Evolutionary conservation across 1,140 invertebrate genomes (phyloP).

Genomic region (Caenorhabditis briggsae): DNA sequence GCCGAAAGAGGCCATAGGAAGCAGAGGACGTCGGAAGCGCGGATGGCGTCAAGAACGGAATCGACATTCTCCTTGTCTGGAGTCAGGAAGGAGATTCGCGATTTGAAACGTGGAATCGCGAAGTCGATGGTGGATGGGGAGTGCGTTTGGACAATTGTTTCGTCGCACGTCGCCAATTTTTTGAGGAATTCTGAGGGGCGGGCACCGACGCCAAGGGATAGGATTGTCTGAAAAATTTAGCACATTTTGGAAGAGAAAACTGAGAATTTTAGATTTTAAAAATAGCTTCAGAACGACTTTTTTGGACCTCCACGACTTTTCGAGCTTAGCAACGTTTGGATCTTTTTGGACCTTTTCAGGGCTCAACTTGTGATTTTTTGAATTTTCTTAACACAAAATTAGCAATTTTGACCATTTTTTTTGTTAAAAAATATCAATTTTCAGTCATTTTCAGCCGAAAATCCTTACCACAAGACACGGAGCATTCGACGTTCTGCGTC

Average conservation of each 20-base stretch:
- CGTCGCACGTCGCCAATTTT: conserved; percentile 49
- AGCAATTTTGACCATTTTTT: neutral
- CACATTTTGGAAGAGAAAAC: neutral
- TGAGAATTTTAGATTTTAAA: neutral
- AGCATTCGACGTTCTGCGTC: conserved; percentile 29
- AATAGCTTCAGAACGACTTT: too few relatives aligned
- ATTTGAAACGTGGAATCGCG: conserved; percentile 60
- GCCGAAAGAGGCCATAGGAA: conserved; percentile 59
- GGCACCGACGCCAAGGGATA: conserved; percentile 29
- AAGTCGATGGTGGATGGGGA: conserved; percentile 56
- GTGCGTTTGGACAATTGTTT: conserved; percentile 32
- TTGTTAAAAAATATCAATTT: neutral
- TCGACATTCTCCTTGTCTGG: conserved; percentile 42
- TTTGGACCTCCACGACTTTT: too few relatives aligned
- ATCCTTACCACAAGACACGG: conserved; percentile 3
- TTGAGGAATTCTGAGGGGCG: conserved; percentile 47
- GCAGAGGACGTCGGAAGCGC: conserved; percentile 50
- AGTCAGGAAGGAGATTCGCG: conserved; percentile 53
- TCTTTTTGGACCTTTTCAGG: too few relatives aligned
- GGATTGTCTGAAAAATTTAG: conserved; percentile 49
- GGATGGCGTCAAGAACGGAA: conserved; percentile 58
- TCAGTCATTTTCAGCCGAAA: neutral
- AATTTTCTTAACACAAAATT: neutral
- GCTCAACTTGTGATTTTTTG: too few relatives aligned
- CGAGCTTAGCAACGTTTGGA: too few relatives aligned